Evolutionary conservation across 2,113 vertebrate species (phyloP).

Genomic region (Martes martes): DNA sequence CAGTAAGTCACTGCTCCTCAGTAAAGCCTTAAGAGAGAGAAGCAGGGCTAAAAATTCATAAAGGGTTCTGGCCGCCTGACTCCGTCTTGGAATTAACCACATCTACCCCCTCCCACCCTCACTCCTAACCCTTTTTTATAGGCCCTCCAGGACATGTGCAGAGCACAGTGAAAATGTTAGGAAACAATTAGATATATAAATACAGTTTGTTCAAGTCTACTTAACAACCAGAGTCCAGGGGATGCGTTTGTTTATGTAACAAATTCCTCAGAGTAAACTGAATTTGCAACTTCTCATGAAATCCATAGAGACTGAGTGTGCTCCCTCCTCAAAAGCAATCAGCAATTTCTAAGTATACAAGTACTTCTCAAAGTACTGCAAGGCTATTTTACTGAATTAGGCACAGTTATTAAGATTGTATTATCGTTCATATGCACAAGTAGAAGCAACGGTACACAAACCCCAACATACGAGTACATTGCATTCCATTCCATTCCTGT

Average conservation of each 20-base stretch:
- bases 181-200: neutral
- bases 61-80: neutral
- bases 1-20: neutral
- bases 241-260: conserved; percentile 2
- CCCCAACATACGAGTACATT: neutral
- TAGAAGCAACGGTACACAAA: neutral
- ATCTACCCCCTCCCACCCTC: neutral
- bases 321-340: neutral
- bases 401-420: neutral
- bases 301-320: neutral
- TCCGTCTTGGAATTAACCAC: neutral
- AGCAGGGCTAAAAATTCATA: neutral
- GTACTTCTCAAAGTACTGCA: neutral
- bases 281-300: conserved; percentile 24
- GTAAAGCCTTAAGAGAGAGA: neutral
- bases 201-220: neutral
- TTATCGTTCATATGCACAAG: neutral
- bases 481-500: neutral
- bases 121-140: neutral
- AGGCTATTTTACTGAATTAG: neutral
- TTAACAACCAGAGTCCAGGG: neutral
- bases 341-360: conserved; percentile 15
- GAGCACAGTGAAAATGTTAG: neutral
- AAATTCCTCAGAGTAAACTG: neutral
- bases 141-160: neutral